A percentile compares a stretch with the other conserved stretches of the same genome.
Conservation (phyloP, 2,888 invertebrate genomes). For the Polyploca ridens region DNA sequence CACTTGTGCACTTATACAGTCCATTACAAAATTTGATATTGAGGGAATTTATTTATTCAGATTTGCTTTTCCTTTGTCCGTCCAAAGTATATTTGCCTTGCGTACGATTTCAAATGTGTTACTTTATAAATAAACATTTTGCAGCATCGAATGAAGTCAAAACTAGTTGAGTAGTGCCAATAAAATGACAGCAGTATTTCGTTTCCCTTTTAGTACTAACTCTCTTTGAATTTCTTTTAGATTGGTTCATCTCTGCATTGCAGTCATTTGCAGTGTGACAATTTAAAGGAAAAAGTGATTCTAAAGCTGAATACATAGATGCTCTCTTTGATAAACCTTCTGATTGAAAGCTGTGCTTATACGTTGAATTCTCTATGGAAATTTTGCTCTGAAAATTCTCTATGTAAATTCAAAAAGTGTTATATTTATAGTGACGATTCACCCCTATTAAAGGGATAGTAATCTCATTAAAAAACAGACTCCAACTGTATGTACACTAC, state of each 20-base stretch:
- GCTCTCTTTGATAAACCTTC: neutral
- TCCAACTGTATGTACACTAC: neutral
- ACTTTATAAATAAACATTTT: neutral
- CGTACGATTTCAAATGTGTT: neutral
- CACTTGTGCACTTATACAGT: constrained; percentile 7
- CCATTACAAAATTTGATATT: constrained; percentile 10
- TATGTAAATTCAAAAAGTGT: too few relatives aligned
- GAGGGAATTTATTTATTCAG: neutral
- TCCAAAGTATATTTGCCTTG: neutral
- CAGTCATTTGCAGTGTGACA: too few relatives aligned
- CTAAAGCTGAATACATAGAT: neutral
- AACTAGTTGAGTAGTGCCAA: neutral
- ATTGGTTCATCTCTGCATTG: neutral
- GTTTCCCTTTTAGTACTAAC: neutral
- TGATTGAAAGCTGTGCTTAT: neutral
- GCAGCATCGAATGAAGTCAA: neutral
- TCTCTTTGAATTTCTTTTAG: neutral
- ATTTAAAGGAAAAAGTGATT: neutral
- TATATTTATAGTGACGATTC: too few relatives aligned
- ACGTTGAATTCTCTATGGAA: neutral
- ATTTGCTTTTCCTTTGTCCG: neutral
- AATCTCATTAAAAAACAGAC: neutral
- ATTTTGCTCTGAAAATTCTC: neutral
- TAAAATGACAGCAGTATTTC: neutral
- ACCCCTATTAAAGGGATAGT: neutral